A percentile compares a stretch with the other conserved stretches of the same genome.
Conservation (phyloP, 2,888 invertebrate species). For the Oligia latruncula region DNA sequence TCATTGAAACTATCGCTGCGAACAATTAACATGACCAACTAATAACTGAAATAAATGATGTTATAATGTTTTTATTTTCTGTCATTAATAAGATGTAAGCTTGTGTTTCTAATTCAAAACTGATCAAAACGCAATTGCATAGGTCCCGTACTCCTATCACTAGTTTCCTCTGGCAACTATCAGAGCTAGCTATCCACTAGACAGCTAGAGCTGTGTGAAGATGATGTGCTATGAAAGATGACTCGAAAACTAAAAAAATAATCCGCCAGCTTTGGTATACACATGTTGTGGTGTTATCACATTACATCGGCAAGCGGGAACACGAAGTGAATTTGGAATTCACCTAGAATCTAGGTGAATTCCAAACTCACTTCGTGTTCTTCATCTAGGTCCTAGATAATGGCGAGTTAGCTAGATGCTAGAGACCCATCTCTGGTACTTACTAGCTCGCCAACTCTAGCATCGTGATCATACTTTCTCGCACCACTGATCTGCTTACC, state of each 20-base stretch:
- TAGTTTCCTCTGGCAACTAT: neutral
- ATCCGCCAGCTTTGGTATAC: neutral
- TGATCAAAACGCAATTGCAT: neutral
- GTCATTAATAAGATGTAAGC: neutral
- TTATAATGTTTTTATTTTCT: slow-evolving; percentile 16
- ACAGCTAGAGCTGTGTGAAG: slow-evolving; percentile 4
- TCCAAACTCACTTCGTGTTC: too few species aligned
- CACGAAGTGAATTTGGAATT: neutral
- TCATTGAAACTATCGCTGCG: slow-evolving; percentile 82
- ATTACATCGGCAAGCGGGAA: neutral
- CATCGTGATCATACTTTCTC: neutral
- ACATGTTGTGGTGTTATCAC: slow-evolving; percentile 1
- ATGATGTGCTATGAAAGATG: neutral
- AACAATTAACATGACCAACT: slow-evolving; percentile 41
- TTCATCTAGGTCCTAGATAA: neutral
- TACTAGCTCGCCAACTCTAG: neutral
- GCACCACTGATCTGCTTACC: neutral
- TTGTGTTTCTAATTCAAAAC: slow-evolving; percentile 14
- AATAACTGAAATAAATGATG: slow-evolving; percentile 27
- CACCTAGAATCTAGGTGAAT: neutral
- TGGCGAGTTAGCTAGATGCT: neutral
- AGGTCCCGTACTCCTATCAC: neutral
- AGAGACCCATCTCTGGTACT: neutral
- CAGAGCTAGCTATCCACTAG: slow-evolving; percentile 5
- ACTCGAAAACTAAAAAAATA: neutral